Evolutionary conservation across 1,140 invertebrate species (phyloP).

Genomic region (Euwallacea similis): DNA sequence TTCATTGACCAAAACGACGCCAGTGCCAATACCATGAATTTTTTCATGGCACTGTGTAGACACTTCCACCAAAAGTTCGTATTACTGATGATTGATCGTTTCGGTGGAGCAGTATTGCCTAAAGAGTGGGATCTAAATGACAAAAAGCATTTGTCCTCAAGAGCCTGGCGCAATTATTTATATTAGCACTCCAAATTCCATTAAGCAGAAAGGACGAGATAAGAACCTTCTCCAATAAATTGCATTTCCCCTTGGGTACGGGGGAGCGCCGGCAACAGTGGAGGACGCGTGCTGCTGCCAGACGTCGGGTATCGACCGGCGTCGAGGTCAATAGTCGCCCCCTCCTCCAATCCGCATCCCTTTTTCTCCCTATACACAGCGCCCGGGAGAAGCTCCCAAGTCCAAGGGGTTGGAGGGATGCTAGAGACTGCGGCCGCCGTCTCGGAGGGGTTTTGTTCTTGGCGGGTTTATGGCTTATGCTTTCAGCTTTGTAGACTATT

Average conservation of each 20-base stretch:
- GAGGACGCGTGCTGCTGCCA: slow-evolving; percentile 14
- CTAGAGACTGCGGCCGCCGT: slow-evolving; percentile 10
- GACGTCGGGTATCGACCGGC: slow-evolving; percentile 34
- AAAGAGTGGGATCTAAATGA: no score
- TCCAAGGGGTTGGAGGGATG: slow-evolving; percentile 12
- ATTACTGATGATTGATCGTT: no score
- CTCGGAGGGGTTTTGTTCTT: slow-evolving; percentile 24
- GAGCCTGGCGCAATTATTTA: no score
- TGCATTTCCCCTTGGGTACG: neutral
- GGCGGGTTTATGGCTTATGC: slow-evolving; percentile 25
- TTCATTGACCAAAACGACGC: no score
- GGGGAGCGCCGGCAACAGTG: slow-evolving; percentile 17
- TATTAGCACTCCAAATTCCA: no score
- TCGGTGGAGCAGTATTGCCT: no score
- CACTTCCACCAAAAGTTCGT: no score
- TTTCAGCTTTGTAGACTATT: slow-evolving; percentile 18
- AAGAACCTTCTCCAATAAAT: no score
- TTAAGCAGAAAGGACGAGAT: neutral
- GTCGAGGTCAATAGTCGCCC: slow-evolving; percentile 35
- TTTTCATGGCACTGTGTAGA: no score
- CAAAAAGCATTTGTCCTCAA: no score
- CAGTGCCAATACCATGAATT: no score
- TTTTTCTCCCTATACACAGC: neutral
- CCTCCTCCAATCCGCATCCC: slow-evolving; percentile 10
- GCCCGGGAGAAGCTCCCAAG: slow-evolving; percentile 19